A percentile compares a stretch with the other conserved stretches of the same genome.
Evolutionary conservation across 35 echinoderm and acorn worm species (phyloP).

Genomic region (Amphiura filiformis): DNA sequence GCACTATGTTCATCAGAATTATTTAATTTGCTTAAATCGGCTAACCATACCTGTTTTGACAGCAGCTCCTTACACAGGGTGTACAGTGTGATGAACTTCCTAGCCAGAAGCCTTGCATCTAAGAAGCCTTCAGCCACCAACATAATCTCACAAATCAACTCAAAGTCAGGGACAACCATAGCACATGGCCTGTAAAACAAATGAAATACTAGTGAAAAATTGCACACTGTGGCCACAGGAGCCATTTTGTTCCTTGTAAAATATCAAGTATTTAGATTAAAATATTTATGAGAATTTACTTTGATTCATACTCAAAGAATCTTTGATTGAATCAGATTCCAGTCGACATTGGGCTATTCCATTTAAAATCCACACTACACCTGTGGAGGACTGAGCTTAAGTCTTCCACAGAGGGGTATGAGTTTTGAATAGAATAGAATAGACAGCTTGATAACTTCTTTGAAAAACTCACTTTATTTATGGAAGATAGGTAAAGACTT

Average conservation of each 20-base stretch:
- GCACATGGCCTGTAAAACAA: constrained; percentile 77
- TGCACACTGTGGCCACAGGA: no score
- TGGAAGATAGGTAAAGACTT: no score
- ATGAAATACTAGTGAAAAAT: neutral
- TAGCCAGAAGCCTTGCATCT: constrained; percentile 91
- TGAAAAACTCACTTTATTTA: no score
- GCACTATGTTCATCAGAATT: neutral
- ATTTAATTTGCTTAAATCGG: neutral
- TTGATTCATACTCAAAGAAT: neutral
- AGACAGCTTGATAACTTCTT: no score
- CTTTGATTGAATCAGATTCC: neutral
- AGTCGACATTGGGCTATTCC: no score
- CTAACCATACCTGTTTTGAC: constrained; percentile 88
- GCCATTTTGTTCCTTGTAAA: no score
- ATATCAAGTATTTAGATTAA: no score
- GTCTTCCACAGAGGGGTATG: no score
- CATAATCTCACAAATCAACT: constrained; percentile 99
- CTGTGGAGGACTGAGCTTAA: no score
- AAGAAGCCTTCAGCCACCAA: constrained; percentile 99
- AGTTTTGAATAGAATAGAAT: no score
- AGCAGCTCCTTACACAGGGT: constrained; percentile 95
- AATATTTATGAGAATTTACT: no score
- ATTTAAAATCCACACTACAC: no score
- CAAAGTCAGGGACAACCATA: constrained; percentile 98
- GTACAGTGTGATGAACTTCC: constrained; percentile 98